phyloP scores from a whole-genome alignment of 2,797 vertebrate species.

The Peromyscus melanophrys region DNA sequence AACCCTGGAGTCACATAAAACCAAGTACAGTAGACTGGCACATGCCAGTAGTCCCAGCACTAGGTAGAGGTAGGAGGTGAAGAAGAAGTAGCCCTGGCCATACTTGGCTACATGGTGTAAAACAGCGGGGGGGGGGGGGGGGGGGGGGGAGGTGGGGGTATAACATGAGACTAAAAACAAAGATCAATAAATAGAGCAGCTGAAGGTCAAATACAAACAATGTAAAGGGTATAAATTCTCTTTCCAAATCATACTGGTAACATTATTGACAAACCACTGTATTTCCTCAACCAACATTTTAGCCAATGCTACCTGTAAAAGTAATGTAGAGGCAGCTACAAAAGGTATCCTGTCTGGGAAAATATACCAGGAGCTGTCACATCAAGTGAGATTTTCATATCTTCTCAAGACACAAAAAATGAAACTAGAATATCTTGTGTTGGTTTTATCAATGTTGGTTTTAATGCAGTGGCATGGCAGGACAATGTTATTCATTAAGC shows the following conservation, averaged over 20 bases:
- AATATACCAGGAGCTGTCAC: not conserved
- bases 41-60: not conserved
- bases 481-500: too few relatives aligned
- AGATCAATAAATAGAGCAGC: not conserved
- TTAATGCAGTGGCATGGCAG: too few relatives aligned
- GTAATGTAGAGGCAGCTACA: not conserved
- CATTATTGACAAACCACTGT: not conserved
- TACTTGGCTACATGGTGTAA: not conserved
- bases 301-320: not conserved
- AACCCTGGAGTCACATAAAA: not conserved
- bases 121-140: too few relatives aligned
- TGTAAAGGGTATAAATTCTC: not conserved
- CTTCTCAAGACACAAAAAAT: conserved; percentile 7
- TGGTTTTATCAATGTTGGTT: too few relatives aligned
- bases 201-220: not conserved
- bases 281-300: not conserved
- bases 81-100: not conserved
- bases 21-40: not conserved
- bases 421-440: conserved; percentile 14
- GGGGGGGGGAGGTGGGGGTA: too few relatives aligned
- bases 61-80: not conserved
- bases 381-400: not conserved
- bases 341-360: not conserved
- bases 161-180: not conserved
- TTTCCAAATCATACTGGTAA: not conserved